A percentile compares a stretch with the other conserved stretches of the same genome.
Evolutionary conservation across 2,797 vertebrate genomes (phyloP).

Genomic region (Amniataba percoides): DNA sequence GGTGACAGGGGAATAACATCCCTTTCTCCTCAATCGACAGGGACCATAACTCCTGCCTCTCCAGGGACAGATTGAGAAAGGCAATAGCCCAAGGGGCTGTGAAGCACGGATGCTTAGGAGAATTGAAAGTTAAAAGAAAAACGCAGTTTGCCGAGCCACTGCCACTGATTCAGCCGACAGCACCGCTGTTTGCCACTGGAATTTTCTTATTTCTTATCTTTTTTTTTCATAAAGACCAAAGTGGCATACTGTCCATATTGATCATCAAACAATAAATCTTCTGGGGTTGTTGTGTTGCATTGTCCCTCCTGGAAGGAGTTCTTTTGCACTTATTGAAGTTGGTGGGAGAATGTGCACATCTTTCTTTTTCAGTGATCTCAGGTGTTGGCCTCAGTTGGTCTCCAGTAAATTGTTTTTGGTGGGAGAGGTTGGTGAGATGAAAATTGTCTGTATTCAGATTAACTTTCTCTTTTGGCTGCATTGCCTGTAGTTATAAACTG

Average conservation of each 20-base stretch:
- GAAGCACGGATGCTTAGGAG: slow-evolving; percentile 96
- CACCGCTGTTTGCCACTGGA: slow-evolving; percentile 69
- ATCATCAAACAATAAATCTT: slow-evolving; percentile 63
- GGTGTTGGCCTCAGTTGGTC: not conserved
- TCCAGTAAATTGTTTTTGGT: not conserved
- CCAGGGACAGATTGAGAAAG: slow-evolving; percentile 99
- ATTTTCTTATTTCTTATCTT: slow-evolving; percentile 76
- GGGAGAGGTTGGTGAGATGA: slow-evolving; percentile 5
- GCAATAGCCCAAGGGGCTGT: slow-evolving; percentile 97
- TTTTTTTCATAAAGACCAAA: slow-evolving; percentile 34
- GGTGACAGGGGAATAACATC: slow-evolving; percentile 99
- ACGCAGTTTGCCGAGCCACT: slow-evolving; percentile 82
- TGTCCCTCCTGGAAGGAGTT: slow-evolving; percentile 24
- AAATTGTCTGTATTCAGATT: slow-evolving; percentile 1
- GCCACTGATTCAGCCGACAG: slow-evolving; percentile 71
- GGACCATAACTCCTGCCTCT: slow-evolving; percentile 99
- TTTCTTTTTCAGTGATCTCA: slow-evolving; percentile 17
- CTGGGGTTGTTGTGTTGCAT: slow-evolving; percentile 15
- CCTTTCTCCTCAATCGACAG: slow-evolving; percentile 99
- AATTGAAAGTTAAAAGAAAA: slow-evolving; percentile 99
- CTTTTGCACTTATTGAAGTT: slow-evolving; percentile 22
- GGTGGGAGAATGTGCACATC: slow-evolving; percentile 3
- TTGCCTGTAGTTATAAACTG: not conserved
- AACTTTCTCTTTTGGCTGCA: not conserved
- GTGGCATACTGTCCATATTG: slow-evolving; percentile 48